Evolutionary conservation across 2,888 invertebrate genomes (phyloP).

Genomic region (Rosalia funebris): DNA sequence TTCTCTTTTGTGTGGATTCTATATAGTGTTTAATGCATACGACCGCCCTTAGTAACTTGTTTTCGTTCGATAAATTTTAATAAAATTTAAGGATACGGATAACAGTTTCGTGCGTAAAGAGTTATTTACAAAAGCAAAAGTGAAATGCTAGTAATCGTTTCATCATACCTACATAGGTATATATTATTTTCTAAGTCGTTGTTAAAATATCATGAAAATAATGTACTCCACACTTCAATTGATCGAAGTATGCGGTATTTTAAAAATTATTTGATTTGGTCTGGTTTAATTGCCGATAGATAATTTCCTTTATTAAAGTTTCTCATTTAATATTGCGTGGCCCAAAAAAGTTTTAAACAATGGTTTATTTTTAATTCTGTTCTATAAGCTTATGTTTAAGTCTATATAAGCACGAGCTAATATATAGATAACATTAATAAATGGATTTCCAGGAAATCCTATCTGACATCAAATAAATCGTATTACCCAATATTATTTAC

Average conservation of each 20-base stretch:
- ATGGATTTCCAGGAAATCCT: no score
- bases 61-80: no score
- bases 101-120: conserved; percentile 5
- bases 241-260: conserved; percentile 11
- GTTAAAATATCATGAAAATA: conserved; percentile 13
- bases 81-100: no score
- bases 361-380: no score
- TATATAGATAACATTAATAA: no score
- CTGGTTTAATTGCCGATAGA: conserved; percentile 6
- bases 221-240: conserved; percentile 9
- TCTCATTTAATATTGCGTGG: conserved; percentile 4
- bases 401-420: no score
- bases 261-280: conserved; percentile 13
- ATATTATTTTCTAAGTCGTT: conserved; percentile 14
- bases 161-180: conserved; percentile 6
- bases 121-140: conserved; percentile 9
- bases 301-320: conserved; percentile 14
- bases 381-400: no score
- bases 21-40: no score
- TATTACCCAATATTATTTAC: no score
- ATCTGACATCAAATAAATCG: no score
- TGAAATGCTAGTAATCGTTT: conserved; percentile 17
- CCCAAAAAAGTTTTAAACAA: neutral
- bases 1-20: no score
- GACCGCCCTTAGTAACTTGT: no score